Evolutionary conservation across 2,797 vertebrate genomes (phyloP), one percentile per base, ranked within the genome.

Genomic region (Podarcis siculus): DNA sequence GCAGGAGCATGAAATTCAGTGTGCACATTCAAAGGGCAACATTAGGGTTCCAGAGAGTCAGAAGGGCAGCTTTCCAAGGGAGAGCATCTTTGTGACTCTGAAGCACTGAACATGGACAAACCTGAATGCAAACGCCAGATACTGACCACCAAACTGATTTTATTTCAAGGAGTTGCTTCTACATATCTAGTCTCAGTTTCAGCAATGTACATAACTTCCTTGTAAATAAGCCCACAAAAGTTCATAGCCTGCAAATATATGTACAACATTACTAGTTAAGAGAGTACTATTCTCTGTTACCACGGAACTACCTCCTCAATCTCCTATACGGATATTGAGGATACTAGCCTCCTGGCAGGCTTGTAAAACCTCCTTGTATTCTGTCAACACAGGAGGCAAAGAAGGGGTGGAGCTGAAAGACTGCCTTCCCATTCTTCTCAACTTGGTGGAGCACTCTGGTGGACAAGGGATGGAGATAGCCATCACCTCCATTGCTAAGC

Each of bases 41-140:
- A 77, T 21, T 21, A 23, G 9, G 32, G 27, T 66, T 77, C 23
- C n/a, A 82, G 17, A 17, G 45, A 69, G 27, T 55, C 30, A 77
- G 58, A 82, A 82, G 8, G 32, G 5, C 30, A 10, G 30, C 61
- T 69, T 82, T 55, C 30, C 27, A 67, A 79, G 75, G 80, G 30
- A 82, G 66, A 23, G 61, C 66, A 42, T 77, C 75, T 72, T 58
- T 0, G 0, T 66, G 84, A 72, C 69, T 23, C 79, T 79, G 69
- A 85, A 32, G 72, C 8, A 30, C 45, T 83, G n/a, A 15, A 58
- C 5, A 55, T 3, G 1, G 55, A 58, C 0, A 89, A 32, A 73
- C 67, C 80, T 89, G 86, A 39, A 67, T 17, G 76, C 49, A 55
- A 55, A 55, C 13, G 1, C 49, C 4, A 55, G 13, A 55, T 55